These are phyloP conservation scores for Mesorhabditis sp. DNA, from an alignment of 2,888 invertebrate genomes.

Conservation along the genomic window DNA sequence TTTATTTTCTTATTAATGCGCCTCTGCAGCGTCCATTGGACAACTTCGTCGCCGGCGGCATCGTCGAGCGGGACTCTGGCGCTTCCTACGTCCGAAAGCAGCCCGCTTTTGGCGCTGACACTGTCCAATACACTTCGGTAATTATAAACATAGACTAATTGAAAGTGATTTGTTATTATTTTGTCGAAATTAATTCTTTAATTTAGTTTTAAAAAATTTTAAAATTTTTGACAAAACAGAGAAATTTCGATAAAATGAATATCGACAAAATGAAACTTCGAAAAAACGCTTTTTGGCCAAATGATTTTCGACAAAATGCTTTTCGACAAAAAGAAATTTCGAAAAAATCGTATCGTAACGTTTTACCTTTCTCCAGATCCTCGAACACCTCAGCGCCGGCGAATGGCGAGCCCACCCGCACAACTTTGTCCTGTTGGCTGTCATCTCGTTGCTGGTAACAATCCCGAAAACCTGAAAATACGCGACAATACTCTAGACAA, in stretches of 20 bases:
- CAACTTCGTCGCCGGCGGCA: conserved; percentile 24
- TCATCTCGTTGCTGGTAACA: conserved; percentile 35
- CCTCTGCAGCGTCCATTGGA: conserved; percentile 33
- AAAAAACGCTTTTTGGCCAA: no score
- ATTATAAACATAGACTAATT: neutral
- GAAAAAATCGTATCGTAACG: neutral
- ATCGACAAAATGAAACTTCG: no score
- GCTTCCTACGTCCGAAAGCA: conserved; percentile 42
- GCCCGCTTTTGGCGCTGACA: conserved; percentile 37
- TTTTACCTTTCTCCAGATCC: conserved; percentile 12
- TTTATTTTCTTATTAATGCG: conserved; percentile 8
- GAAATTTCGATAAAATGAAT: no score
- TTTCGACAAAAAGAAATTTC: neutral
- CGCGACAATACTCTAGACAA: neutral
- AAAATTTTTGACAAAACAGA: no score
- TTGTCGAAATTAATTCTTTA: no score
- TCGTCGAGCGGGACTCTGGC: conserved; percentile 14
- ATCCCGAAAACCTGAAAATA: neutral
- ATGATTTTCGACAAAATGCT: no score
- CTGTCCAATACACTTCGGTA: conserved; percentile 36
- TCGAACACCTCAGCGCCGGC: conserved; percentile 40
- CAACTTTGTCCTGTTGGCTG: conserved; percentile 43
- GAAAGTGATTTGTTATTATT: no score
- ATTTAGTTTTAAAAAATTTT: no score
- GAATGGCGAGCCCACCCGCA: conserved; percentile 42